phyloP scores from a whole-genome alignment of 2,113 vertebrate species.

The Zosterops pallidus region DNA sequence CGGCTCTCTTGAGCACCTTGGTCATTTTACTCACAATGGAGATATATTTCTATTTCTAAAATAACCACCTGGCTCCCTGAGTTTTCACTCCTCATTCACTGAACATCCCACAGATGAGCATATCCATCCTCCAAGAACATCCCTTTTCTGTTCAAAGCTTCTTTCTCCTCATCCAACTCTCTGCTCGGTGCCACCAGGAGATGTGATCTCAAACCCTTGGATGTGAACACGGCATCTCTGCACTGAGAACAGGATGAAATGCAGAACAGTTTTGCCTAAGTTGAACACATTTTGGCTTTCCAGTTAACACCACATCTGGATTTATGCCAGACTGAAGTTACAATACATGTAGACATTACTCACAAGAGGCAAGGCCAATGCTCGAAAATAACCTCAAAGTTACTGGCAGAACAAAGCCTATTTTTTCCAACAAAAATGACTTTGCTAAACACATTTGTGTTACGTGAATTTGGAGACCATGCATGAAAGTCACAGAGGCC shows the following conservation, averaged over 20 bases:
- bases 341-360: slow-evolving; percentile 61
- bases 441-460: slow-evolving; percentile 59
- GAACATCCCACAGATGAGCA: not conserved
- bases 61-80: slow-evolving; percentile 30
- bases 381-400: slow-evolving; percentile 59
- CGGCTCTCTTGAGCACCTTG: not conserved
- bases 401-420: slow-evolving; percentile 52
- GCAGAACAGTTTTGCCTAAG: slow-evolving; percentile 1
- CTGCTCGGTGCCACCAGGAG: not conserved
- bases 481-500: slow-evolving; percentile 43
- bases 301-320: slow-evolving; percentile 13
- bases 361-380: slow-evolving; percentile 66
- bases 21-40: not conserved
- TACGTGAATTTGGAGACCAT: slow-evolving; percentile 48
- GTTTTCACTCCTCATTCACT: not conserved
- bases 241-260: not conserved
- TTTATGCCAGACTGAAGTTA: slow-evolving; percentile 54
- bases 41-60: slow-evolving; percentile 9
- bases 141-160: not conserved
- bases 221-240: slow-evolving; percentile 14
- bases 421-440: slow-evolving; percentile 58
- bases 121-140: not conserved
- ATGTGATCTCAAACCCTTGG: not conserved
- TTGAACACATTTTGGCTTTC: slow-evolving; percentile 6
- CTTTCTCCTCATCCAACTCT: not conserved